These are phyloP conservation scores for Bombus cullumanus DNA, from an alignment of 1,140 invertebrate genomes.

Conservation along the genomic window DNA sequence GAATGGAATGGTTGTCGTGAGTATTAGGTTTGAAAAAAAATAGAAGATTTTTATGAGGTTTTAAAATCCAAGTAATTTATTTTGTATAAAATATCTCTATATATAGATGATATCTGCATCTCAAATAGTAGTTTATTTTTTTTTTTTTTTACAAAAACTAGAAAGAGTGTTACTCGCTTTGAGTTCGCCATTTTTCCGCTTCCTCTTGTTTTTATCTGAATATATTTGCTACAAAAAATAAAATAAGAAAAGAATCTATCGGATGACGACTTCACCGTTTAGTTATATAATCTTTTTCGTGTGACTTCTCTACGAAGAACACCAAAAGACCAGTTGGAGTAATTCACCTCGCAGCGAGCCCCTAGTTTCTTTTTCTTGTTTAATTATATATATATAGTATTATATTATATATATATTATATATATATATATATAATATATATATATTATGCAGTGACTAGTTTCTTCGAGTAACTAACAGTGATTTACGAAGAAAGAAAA, in stretches of 20 bases:
- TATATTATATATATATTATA: slow-evolving; percentile 56
- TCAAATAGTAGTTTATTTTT: slow-evolving; percentile 68
- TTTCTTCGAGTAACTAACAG: slow-evolving; percentile 76
- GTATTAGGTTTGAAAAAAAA: neutral
- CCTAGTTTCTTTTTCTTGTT: slow-evolving; percentile 46
- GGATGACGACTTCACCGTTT: slow-evolving; percentile 41
- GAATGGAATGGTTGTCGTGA: neutral
- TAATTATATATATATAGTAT: slow-evolving; percentile 21
- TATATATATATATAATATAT: slow-evolving; percentile 16
- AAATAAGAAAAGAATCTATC: neutral
- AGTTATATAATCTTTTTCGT: slow-evolving; percentile 42
- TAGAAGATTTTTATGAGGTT: slow-evolving; percentile 22
- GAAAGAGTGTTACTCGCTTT: slow-evolving; percentile 72
- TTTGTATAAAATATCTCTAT: slow-evolving; percentile 82
- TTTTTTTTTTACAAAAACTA: slow-evolving; percentile 74
- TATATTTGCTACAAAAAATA: slow-evolving; percentile 4
- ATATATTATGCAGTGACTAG: slow-evolving; percentile 77
- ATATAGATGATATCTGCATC: slow-evolving; percentile 75
- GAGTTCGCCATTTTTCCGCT: slow-evolving; percentile 46
- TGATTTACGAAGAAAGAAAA: slow-evolving; percentile 52
- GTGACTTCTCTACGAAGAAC: slow-evolving; percentile 38
- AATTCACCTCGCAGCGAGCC: slow-evolving; percentile 41
- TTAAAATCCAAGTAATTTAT: slow-evolving; percentile 76
- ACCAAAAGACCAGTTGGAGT: slow-evolving; percentile 22
- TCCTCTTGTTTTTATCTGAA: slow-evolving; percentile 20